Evolutionary conservation across 2,113 vertebrate genomes (phyloP).

Genomic region (Gallinago media): DNA sequence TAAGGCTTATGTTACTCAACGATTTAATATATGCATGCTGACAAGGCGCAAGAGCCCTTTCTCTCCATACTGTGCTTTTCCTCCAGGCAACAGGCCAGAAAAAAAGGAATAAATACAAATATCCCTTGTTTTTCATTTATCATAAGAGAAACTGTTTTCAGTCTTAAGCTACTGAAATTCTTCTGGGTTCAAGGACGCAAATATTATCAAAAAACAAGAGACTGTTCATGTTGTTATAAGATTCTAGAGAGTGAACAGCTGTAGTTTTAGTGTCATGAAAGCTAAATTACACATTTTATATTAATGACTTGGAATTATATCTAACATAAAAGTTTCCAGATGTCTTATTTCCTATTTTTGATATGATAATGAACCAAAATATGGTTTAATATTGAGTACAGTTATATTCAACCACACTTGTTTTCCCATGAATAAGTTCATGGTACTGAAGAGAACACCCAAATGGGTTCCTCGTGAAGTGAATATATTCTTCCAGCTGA

Average conservation of each 20-base stretch:
- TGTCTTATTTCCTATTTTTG: background rate
- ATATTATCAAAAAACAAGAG: background rate
- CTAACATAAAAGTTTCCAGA: background rate
- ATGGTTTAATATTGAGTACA: background rate
- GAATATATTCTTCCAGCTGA: background rate
- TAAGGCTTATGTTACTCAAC: background rate
- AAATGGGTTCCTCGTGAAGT: background rate
- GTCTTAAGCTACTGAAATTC: background rate
- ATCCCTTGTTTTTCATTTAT: no score
- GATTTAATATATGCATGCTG: background rate
- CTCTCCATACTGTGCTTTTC: background rate
- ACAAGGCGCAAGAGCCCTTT: background rate
- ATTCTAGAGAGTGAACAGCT: background rate
- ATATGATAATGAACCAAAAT: background rate
- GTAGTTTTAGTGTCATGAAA: background rate
- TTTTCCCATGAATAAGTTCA: background rate
- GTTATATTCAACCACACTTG: background rate
- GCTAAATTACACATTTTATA: background rate
- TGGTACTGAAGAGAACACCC: background rate
- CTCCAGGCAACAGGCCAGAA: background rate
- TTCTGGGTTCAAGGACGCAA: background rate
- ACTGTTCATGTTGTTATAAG: background rate
- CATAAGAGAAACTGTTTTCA: background rate
- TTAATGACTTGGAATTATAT: background rate
- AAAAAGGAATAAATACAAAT: background rate